Evolutionary conservation across 2,113 vertebrate species (phyloP).

Genomic region (Columba janthina): DNA sequence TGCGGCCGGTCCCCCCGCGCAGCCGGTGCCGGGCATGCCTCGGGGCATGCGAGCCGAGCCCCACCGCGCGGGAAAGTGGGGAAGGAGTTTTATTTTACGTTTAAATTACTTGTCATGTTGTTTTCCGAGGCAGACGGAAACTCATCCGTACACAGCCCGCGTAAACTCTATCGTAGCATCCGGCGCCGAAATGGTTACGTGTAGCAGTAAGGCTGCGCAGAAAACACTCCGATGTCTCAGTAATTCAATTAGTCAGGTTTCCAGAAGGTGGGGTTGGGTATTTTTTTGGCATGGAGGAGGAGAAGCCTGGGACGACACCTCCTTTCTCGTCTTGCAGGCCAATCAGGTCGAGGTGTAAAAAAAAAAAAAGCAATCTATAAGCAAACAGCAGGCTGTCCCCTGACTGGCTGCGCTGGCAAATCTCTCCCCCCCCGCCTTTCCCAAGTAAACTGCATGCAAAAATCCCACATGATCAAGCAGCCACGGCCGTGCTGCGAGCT

Average conservation of each 20-base stretch:
- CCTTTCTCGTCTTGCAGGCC: slow-evolving; percentile 72
- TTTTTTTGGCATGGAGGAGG: slow-evolving; percentile 56
- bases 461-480: slow-evolving; percentile 75
- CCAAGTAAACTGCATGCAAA: slow-evolving; percentile 74
- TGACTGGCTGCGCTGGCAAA: slow-evolving; percentile 70
- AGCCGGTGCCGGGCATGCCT: not conserved
- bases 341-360: slow-evolving; percentile 63
- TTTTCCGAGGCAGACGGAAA: not conserved
- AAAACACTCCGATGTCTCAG: slow-evolving; percentile 66
- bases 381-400: slow-evolving; percentile 67
- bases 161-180: not conserved
- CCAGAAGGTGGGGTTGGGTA: slow-evolving; percentile 76
- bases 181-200: slow-evolving; percentile 67
- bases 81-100: not conserved
- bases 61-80: not conserved
- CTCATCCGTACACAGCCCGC: not conserved
- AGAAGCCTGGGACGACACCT: slow-evolving; percentile 72
- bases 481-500: slow-evolving; percentile 30
- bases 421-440: slow-evolving; percentile 42
- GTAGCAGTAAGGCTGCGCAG: not conserved
- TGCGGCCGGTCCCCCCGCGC: not conserved
- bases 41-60: not conserved
- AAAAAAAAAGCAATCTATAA: slow-evolving; percentile 57
- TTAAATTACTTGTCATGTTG: not conserved
- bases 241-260: slow-evolving; percentile 93